Evolutionary conservation across 2,888 invertebrate genomes (phyloP), one percentile per base, ranked within the genome.

Genomic region (Exephanes ischioxanthus): DNA sequence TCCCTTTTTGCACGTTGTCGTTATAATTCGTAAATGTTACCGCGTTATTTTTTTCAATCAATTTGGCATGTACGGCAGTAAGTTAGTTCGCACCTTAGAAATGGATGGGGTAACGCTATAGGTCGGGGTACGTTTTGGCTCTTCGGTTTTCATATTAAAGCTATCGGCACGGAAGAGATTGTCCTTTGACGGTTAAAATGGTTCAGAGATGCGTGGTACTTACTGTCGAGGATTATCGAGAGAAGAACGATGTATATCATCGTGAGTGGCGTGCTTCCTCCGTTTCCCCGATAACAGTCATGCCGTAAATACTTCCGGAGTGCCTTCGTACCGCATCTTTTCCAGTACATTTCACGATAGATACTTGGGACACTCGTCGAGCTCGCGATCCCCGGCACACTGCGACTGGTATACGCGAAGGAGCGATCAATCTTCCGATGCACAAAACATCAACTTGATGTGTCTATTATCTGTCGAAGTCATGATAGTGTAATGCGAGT

Each of bases 331-430:
- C 86, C 86, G 89, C 91, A 92, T 91, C 88, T 89, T 89, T 90
- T 90, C 90, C 90, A 89, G 90, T 88, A 89, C 92, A 92, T 92
- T 90, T 92, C 92, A 91, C 90, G 83, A 78, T 70, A 80, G 83
- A 83, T 84, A 82, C 85, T 86, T 87, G 55, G 83, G 82, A 87
- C 84, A 80, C 76, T 76, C 77, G 71, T 82, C 67, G 45, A 83
- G 80, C 85, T 83, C 67, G 77, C 67, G 76, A 80, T 72, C 75
- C 48, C 19, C 75, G 6, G n/a, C 68, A 22, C 85, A 73, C 76
- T 76, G 68, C 48, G 58, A 66, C 81, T 37, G 66, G 51, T 68
- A 45, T 22, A 11, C 19, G 16, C 45, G 51, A 48, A 37, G 37
- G 55, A 72, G 61, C 72, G 80, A 84, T 81, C 75, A 83, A 85